Evolutionary conservation across 2,888 invertebrate genomes (phyloP).

Genomic region (Pachycephus smyrnensis): DNA sequence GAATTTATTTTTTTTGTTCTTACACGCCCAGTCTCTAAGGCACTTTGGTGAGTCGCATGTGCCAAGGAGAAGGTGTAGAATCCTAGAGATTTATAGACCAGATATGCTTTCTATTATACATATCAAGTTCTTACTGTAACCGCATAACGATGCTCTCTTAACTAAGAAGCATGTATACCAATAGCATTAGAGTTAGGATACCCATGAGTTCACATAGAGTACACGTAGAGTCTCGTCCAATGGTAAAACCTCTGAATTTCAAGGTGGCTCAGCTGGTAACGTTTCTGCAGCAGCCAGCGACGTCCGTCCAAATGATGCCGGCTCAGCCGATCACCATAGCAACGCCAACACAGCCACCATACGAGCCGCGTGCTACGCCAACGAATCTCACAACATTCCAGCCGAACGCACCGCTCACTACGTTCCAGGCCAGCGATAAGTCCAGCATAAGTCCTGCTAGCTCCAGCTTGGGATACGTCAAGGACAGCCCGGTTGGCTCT

Average conservation of each 20-base stretch:
- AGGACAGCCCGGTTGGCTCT: conserved; percentile 57
- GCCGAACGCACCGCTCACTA: conserved; percentile 57
- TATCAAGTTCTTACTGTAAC: not conserved
- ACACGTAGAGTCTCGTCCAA: not conserved
- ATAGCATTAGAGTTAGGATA: not conserved
- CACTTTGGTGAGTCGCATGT: conserved; percentile 56
- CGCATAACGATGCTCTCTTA: not conserved
- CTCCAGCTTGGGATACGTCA: conserved; percentile 58
- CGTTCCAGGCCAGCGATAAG: conserved; percentile 56
- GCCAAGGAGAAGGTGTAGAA: conserved; percentile 2
- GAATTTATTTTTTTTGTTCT: conserved; percentile 30
- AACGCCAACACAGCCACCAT: conserved; percentile 41
- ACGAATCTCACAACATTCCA: conserved; percentile 62
- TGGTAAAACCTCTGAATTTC: conserved; percentile 15
- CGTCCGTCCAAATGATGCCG: conserved; percentile 65
- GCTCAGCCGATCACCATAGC: conserved; percentile 62
- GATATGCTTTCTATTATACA: not conserved
- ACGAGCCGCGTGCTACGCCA: conserved; percentile 54
- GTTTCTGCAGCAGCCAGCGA: conserved; percentile 76
- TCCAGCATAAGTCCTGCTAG: conserved; percentile 61
- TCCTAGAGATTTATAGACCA: not conserved
- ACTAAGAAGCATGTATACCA: not conserved
- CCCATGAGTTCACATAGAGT: not conserved
- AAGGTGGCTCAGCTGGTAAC: conserved; percentile 82
- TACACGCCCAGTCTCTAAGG: conserved; percentile 59